These are phyloP conservation scores for Onychostoma macrolepis DNA, from an alignment of 2,113 vertebrate species.

Conservation along the genomic window DNA sequence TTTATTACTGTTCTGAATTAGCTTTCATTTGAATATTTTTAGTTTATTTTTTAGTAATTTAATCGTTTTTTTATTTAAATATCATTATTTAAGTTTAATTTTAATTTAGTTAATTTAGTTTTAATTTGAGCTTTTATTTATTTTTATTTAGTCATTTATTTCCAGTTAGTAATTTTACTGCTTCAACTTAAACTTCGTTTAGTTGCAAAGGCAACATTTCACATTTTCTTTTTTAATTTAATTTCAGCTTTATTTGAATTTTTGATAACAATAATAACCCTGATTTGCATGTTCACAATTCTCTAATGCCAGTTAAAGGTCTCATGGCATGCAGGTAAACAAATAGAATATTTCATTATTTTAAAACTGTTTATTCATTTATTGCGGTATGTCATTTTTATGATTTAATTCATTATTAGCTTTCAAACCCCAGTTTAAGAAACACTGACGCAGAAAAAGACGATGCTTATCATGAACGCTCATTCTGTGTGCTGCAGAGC, in stretches of 20 bases:
- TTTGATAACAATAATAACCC: background rate
- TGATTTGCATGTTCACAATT: background rate
- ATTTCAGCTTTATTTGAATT: background rate
- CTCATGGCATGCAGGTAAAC: background rate
- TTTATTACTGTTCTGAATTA: too few species aligned
- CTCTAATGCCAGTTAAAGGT: background rate
- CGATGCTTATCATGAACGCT: too few species aligned
- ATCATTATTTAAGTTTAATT: background rate
- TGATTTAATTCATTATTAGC: background rate
- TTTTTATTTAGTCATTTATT: background rate
- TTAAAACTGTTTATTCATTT: background rate
- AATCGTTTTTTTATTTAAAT: background rate
- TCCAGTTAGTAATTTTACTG: background rate
- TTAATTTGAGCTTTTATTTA: too few species aligned
- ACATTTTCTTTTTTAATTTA: background rate
- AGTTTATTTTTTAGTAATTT: too few species aligned
- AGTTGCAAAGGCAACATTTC: background rate
- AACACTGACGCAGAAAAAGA: background rate
- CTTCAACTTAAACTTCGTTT: background rate
- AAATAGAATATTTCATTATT: background rate
- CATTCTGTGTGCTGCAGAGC: constrained; percentile 77
- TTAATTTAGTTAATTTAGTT: too few species aligned
- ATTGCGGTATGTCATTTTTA: background rate
- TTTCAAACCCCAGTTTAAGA: background rate
- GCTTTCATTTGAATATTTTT: too few species aligned